A percentile compares a stretch with the other conserved stretches of the same genome.
Conservation (phyloP, 2,113 vertebrate genomes). For the Carassius carassius region DNA sequence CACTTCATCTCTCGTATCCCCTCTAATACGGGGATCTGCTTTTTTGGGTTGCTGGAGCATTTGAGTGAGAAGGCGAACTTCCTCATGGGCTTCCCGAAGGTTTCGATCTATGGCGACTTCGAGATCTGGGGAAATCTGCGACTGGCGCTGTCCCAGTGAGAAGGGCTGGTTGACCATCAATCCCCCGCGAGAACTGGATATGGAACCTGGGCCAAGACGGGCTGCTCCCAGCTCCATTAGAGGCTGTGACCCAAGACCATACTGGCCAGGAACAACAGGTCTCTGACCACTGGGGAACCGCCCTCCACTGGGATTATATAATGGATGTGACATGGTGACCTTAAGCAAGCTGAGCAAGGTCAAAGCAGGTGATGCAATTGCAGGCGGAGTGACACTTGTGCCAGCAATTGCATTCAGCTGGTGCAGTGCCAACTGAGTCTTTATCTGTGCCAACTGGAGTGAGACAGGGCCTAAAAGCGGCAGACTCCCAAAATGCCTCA, state of each 20-base stretch:
- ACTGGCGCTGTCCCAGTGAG: slow-evolving; percentile 66
- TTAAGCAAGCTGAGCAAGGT: slow-evolving; percentile 81
- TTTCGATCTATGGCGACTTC: not conserved
- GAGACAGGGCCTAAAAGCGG: slow-evolving; percentile 84
- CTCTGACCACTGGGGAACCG: slow-evolving; percentile 74
- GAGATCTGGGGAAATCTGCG: slow-evolving; percentile 55
- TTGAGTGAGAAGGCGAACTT: no score
- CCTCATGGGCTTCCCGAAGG: no score
- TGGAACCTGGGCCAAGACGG: slow-evolving; percentile 61
- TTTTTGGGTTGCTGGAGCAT: no score
- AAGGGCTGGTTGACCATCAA: slow-evolving; percentile 64
- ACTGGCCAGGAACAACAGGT: slow-evolving; percentile 71
- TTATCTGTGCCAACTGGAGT: slow-evolving; percentile 87
- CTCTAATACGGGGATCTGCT: no score
- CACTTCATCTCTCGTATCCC: no score
- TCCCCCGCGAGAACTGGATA: slow-evolving; percentile 50
- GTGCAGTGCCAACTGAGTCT: slow-evolving; percentile 84
- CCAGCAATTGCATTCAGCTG: slow-evolving; percentile 77
- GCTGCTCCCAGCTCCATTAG: slow-evolving; percentile 73
- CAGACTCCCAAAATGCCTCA: slow-evolving; percentile 79
- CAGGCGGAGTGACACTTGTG: slow-evolving; percentile 59
- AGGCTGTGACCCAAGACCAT: slow-evolving; percentile 67
- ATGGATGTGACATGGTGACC: slow-evolving; percentile 83
- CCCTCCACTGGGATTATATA: slow-evolving; percentile 84
- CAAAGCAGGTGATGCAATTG: slow-evolving; percentile 70